Conservation (phyloP, 2,888 invertebrate species). For the Fissipunctia ypsillon region DNA sequence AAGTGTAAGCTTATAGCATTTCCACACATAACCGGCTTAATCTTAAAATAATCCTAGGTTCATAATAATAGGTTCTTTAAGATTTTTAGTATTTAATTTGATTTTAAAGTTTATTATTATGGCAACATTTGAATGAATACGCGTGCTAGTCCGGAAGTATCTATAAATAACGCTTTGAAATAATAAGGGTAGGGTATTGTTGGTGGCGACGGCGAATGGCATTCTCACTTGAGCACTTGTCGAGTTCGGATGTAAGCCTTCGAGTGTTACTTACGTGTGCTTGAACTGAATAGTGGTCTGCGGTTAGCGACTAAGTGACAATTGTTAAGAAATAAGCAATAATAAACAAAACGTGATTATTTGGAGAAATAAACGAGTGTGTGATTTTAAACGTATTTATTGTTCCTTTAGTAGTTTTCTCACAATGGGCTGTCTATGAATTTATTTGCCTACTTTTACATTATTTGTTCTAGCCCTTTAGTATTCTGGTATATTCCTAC, state of each 20-base stretch:
- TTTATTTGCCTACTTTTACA: neutral
- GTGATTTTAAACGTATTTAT: no score
- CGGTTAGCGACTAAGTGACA: neutral
- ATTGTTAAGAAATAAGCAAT: neutral
- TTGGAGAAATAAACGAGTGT: no score
- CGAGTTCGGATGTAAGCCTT: neutral
- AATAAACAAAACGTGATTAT: no score
- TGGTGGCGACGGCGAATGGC: neutral
- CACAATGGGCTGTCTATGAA: neutral
- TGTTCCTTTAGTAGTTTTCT: neutral
- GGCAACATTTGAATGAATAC: neutral
- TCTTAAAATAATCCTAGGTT: neutral
- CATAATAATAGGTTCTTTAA: no score
- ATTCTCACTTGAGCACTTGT: neutral
- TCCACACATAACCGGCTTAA: neutral
- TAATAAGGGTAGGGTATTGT: neutral
- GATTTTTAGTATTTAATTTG: neutral
- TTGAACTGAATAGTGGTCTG: neutral
- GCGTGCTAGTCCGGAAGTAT: neutral
- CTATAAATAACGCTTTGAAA: neutral
- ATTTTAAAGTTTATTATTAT: neutral
- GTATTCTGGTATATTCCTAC: neutral
- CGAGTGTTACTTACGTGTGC: neutral
- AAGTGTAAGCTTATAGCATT: neutral
- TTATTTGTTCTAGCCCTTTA: neutral